Evolutionary conservation across 1,140 invertebrate genomes (phyloP).

Genomic region (Trachymyrmex cornetzi): DNA sequence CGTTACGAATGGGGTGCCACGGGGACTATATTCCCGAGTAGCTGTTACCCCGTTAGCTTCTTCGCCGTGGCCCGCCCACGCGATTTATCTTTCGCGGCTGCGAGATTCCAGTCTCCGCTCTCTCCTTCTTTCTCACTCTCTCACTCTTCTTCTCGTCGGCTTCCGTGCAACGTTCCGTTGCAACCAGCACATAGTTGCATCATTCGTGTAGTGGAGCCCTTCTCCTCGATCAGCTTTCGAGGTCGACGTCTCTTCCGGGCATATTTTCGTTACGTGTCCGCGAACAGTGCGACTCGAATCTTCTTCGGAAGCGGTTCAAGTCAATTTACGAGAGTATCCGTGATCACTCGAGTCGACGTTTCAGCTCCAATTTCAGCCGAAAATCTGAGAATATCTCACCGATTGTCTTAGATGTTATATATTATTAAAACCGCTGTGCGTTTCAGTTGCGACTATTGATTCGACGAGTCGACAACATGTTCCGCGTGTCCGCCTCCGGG

Average conservation of each 20-base stretch:
- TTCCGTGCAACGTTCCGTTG: slow-evolving; percentile 32
- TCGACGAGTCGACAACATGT: neutral
- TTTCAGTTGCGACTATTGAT: slow-evolving; percentile 30
- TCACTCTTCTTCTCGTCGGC: slow-evolving; percentile 21
- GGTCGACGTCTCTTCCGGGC: slow-evolving; percentile 53
- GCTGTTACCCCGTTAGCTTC: slow-evolving; percentile 79
- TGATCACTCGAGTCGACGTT: slow-evolving; percentile 46
- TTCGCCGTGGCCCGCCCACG: slow-evolving; percentile 73
- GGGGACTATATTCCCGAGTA: slow-evolving; percentile 78
- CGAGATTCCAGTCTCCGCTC: slow-evolving; percentile 41
- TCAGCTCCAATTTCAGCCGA: slow-evolving; percentile 52
- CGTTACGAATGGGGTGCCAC: slow-evolving; percentile 77
- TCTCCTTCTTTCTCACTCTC: neutral
- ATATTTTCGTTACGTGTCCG: slow-evolving; percentile 63
- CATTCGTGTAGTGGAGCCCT: slow-evolving; percentile 28
- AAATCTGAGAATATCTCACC: slow-evolving; percentile 47
- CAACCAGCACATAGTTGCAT: slow-evolving; percentile 48
- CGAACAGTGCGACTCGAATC: slow-evolving; percentile 19
- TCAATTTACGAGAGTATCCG: slow-evolving; percentile 68
- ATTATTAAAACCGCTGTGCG: neutral
- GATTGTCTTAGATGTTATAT: slow-evolving; percentile 17
- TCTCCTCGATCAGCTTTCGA: slow-evolving; percentile 47
- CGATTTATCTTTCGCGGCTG: slow-evolving; percentile 76
- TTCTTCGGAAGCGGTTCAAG: slow-evolving; percentile 47
- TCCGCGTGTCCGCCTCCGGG: neutral